Base-by-base conservation (phyloP, 2,888 invertebrate genomes). In the Drosophila paramelanica region DNA sequence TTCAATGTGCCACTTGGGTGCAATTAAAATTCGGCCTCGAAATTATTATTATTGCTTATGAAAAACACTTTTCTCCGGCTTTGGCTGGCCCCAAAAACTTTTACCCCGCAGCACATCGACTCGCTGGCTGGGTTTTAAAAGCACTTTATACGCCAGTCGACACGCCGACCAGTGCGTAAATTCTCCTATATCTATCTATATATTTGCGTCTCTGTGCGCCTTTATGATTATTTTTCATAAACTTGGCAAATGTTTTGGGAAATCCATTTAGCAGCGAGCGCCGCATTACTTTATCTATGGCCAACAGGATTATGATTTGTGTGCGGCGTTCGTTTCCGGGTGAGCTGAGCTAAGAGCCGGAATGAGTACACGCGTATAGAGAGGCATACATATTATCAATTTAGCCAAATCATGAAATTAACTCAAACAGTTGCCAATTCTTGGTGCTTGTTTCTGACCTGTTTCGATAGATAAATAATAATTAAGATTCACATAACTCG, bases 1-100 rank as follows among this genome's bases (percentile, higher is more conserved):
- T 77, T 65, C 69, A 89, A 91, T 90, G 91, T 86, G 79, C 82
- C 88, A 79, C 89, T 79, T 75, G 90, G 90, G 90, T 87, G 81
- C 89, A 91, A 91, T 91, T 91, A 90, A 91, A 89, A 86, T 70
- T 77, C 83, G 77, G 81, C 89, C 83, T 75, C 88, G 71, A 85
- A 88, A 89, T 89, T 81, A 88, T 89, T 84, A 85, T 85, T 85
- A 88, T 82, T 88, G 79, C 87, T 74, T 73, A 85, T 79, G 74
- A 88, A 88, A 89, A 89, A 89, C 88, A 87, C 81, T 89, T 83
- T 74, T 76, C 84, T 59, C 50, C 49, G 38, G 72, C 39, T 57
- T 50, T 33, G 38, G 53, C 59, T 31, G 42, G 50, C 42, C 46
- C 36, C 47, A 66, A 79, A 82, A 73, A 81, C 61, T 71, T 84